Evolutionary conservation across 2,113 vertebrate species (phyloP).

Genomic region (Chaetodon auriga): DNA sequence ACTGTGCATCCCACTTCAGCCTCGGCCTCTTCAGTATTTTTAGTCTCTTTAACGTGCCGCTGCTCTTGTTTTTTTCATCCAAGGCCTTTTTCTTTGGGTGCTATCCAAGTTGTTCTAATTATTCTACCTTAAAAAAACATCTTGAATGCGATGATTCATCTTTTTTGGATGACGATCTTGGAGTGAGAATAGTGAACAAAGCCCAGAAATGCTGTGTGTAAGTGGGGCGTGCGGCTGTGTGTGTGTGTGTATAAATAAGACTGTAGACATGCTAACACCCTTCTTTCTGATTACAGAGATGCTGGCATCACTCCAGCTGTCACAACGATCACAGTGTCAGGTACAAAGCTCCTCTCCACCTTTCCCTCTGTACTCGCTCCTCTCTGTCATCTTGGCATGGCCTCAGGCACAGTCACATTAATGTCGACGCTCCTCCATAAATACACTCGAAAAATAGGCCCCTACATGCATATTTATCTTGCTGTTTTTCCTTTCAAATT

Average conservation of each 20-base stretch:
- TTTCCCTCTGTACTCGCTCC: constrained; percentile 14
- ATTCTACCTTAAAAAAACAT: constrained; percentile 37
- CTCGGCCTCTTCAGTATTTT: constrained; percentile 42
- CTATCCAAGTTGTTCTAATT: constrained; percentile 59
- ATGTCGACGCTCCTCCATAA: constrained; percentile 51
- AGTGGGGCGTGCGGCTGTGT: neutral
- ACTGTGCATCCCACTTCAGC: constrained; percentile 5
- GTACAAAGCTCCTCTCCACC: constrained; percentile 77
- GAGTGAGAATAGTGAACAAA: constrained; percentile 47
- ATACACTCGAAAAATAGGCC: constrained; percentile 44
- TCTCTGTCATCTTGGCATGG: constrained; percentile 27
- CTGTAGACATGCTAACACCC: constrained; percentile 48
- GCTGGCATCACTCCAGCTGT: constrained; percentile 92
- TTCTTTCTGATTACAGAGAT: constrained; percentile 87
- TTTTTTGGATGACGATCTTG: constrained; percentile 50
- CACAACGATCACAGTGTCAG: constrained; percentile 92
- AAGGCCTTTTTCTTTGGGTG: constrained; percentile 17
- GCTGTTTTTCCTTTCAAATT: constrained; percentile 32
- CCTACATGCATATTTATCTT: constrained; percentile 37
- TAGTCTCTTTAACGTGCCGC: constrained; percentile 36
- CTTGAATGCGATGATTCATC: constrained; percentile 55
- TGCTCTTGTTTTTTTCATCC: constrained; percentile 37
- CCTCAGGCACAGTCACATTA: constrained; percentile 54
- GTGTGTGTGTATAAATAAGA: constrained; percentile 14
- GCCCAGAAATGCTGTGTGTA: constrained; percentile 6